phyloP scores from a whole-genome alignment of 2,888 invertebrate genomes.

The Seira sanloemensis region DNA sequence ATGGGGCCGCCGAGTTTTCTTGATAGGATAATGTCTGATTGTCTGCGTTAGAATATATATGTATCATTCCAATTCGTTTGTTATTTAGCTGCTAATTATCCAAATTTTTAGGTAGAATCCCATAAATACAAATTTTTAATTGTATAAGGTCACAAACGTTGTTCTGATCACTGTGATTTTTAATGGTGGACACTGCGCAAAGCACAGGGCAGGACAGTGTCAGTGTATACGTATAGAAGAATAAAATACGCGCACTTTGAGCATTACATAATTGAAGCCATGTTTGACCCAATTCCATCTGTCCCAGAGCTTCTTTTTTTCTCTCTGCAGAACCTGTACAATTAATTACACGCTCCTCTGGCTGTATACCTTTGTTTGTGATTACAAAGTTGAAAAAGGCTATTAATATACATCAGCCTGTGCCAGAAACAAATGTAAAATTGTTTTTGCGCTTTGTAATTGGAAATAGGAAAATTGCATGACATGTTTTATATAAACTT shows the following conservation, averaged over 20 bases:
- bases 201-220: neutral
- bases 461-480: neutral
- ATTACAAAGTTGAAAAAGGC: neutral
- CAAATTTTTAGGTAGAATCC: too few species aligned
- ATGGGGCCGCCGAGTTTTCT: too few species aligned
- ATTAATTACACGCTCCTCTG: slow-evolving; percentile 6
- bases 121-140: too few species aligned
- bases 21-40: too few species aligned
- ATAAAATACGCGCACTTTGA: neutral
- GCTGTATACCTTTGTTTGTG: slow-evolving; percentile 8
- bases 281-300: slow-evolving; percentile 55
- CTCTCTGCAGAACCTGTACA: neutral
- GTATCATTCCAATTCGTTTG: too few species aligned
- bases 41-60: too few species aligned
- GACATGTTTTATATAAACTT: slow-evolving; percentile 9
- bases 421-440: slow-evolving; percentile 14
- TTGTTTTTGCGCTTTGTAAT: neutral
- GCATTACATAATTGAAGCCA: slow-evolving; percentile 33
- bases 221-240: neutral
- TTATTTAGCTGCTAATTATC: too few species aligned
- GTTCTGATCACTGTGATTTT: too few species aligned
- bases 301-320: slow-evolving; percentile 52
- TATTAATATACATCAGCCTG: slow-evolving; percentile 19
- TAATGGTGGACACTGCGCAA: too few species aligned
- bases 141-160: too few species aligned